A percentile compares a stretch with the other conserved stretches of the same genome.
Conservation (phyloP, 2,113 vertebrate genomes). For the Sterrhoptilus dennistouni region DNA sequence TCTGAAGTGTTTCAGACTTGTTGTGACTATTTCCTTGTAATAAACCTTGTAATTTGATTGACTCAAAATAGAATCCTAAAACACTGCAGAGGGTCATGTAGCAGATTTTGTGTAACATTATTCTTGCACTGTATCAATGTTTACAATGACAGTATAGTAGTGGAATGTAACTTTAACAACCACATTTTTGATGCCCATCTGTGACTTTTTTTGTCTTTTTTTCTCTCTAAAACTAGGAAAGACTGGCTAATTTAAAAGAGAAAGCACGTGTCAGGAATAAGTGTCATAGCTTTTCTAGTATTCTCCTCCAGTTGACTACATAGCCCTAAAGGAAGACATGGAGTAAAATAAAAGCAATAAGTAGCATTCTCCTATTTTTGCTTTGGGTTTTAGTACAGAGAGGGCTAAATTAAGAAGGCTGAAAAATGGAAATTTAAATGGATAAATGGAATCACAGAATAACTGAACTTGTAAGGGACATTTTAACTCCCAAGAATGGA, state of each 20-base stretch:
- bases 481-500: neutral
- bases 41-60: slow-evolving; percentile 42
- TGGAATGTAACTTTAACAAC: neutral
- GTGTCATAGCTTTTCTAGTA: neutral
- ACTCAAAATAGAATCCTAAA: slow-evolving; percentile 35
- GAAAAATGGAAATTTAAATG: neutral
- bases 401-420: neutral
- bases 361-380: neutral
- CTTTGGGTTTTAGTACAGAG: neutral
- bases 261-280: neutral
- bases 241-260: slow-evolving; percentile 5
- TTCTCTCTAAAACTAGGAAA: neutral
- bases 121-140: neutral
- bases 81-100: neutral
- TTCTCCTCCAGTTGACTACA: neutral
- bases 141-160: neutral
- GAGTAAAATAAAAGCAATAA: neutral
- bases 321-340: neutral
- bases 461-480: neutral
- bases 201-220: neutral
- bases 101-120: neutral
- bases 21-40: slow-evolving; percentile 37
- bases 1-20: slow-evolving; percentile 42
- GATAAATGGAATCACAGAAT: neutral
- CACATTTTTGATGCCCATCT: slow-evolving; percentile 4